Percentiles rank a stretch among this genome's conserved stretches.
Conservation (phyloP, 2,888 invertebrate genomes). For the Subacronicta megacephala region DNA sequence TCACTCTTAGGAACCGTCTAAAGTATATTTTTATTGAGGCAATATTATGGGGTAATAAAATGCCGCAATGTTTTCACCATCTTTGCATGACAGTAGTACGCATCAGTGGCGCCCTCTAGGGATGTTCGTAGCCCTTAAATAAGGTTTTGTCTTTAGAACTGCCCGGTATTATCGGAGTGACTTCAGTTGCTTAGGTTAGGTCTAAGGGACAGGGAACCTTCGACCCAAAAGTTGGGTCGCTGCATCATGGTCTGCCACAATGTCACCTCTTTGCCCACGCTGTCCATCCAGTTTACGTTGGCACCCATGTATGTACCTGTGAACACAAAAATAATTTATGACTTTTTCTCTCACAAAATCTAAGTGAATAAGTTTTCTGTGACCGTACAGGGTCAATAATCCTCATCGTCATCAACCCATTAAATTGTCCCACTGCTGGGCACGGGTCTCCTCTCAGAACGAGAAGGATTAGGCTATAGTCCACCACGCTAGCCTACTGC, state of each 20-base stretch:
- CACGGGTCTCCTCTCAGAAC: too few relatives aligned
- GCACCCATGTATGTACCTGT: conserved; percentile 96
- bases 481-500: too few relatives aligned
- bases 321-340: conserved; percentile 56
- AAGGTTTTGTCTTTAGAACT: conserved; percentile 32
- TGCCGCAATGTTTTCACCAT: conserved; percentile 35
- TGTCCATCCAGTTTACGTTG: conserved; percentile 98
- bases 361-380: too few relatives aligned
- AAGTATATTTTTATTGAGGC: conserved; percentile 8
- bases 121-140: background rate
- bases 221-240: conserved; percentile 99
- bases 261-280: conserved; percentile 95
- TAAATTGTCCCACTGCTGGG: too few relatives aligned
- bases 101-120: conserved; percentile 16
- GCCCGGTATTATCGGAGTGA: conserved; percentile 27
- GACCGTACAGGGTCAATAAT: too few relatives aligned
- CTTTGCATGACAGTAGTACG: conserved; percentile 34
- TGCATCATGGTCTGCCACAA: conserved; percentile 98
- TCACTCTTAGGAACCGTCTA: conserved; percentile 10
- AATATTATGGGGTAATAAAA: conserved; percentile 32
- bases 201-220: conserved; percentile 96
- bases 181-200: conserved; percentile 91
- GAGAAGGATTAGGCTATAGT: too few relatives aligned
- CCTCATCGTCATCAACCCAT: too few relatives aligned
- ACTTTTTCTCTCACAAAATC: too few relatives aligned